These are phyloP conservation scores for Hippoglossus hippoglossus DNA, from an alignment of 2,797 vertebrate species.

Conservation along the genomic window DNA sequence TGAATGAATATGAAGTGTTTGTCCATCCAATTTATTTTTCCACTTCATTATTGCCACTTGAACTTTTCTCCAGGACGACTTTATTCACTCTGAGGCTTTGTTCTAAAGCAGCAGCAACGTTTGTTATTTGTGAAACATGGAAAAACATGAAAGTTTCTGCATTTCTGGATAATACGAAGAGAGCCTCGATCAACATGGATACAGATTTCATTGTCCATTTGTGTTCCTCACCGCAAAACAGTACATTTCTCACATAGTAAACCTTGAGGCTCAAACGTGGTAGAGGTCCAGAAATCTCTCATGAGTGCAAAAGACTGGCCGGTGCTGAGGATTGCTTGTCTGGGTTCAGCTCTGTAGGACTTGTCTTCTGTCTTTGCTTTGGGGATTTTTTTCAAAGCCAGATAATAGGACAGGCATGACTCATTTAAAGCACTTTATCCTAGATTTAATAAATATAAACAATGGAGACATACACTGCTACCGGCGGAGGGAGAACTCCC, in stretches of 20 bases:
- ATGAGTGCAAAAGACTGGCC: constrained; percentile 47
- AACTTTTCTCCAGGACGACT: constrained; percentile 27
- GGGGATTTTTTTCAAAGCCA: constrained; percentile 46
- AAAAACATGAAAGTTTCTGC: constrained; percentile 29
- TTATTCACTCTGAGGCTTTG: constrained; percentile 29
- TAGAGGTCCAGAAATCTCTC: constrained; percentile 54
- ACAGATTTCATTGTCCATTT: constrained; percentile 56
- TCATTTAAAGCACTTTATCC: constrained; percentile 43
- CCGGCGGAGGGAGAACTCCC: constrained; percentile 43
- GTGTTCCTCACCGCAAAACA: constrained; percentile 40
- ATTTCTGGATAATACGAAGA: constrained; percentile 16
- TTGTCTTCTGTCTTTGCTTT: constrained; percentile 43
- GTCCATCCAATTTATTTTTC: constrained; percentile 53
- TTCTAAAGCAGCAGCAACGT: constrained; percentile 8
- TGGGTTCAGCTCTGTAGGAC: constrained; percentile 32
- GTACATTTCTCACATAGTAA: constrained; percentile 61
- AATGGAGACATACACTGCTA: constrained; percentile 36
- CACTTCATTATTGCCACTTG: constrained; percentile 53
- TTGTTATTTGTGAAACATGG: constrained; percentile 44
- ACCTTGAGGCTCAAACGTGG: constrained; percentile 48
- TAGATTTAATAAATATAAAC: constrained; percentile 49
- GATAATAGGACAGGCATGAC: constrained; percentile 42
- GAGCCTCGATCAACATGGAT: constrained; percentile 40
- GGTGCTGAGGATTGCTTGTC: constrained; percentile 26
- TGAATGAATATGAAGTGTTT: constrained; percentile 52